Evolutionary conservation across 2,113 vertebrate genomes (phyloP).

Genomic region (Macrotus californicus): DNA sequence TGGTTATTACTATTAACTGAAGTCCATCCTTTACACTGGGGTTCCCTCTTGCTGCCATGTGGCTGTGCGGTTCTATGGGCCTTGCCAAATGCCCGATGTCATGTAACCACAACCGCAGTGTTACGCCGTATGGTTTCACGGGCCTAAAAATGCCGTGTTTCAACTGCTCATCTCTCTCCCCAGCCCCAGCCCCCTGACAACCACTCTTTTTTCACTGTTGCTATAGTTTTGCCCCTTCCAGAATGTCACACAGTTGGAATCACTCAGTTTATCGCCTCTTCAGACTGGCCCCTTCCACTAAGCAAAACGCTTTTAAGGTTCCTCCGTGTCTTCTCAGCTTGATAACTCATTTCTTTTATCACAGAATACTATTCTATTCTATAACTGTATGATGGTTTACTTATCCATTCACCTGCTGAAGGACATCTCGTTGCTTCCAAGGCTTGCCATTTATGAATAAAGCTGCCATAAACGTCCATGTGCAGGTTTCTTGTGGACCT

Average conservation of each 20-base stretch:
- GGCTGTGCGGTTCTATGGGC: background rate
- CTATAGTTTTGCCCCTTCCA: background rate
- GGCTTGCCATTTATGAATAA: background rate
- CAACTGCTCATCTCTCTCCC: background rate
- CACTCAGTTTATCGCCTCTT: too few species aligned
- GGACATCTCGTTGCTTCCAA: background rate
- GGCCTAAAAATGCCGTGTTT: background rate
- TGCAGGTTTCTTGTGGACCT: too few species aligned
- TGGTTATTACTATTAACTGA: background rate
- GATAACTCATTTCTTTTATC: background rate
- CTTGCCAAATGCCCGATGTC: background rate
- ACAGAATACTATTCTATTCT: background rate
- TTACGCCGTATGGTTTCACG: background rate
- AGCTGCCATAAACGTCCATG: background rate
- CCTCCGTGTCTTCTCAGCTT: background rate
- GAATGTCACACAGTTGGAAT: too few species aligned
- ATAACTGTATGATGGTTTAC: background rate
- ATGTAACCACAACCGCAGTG: background rate
- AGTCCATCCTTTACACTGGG: background rate
- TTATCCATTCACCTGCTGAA: background rate
- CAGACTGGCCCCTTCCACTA: too few species aligned
- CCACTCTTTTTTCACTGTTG: background rate
- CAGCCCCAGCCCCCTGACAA: background rate
- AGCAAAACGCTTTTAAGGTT: background rate
- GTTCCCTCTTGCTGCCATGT: background rate